Evolutionary conservation across 2,888 invertebrate species (phyloP).

Genomic region (Amaurobius ferox): DNA sequence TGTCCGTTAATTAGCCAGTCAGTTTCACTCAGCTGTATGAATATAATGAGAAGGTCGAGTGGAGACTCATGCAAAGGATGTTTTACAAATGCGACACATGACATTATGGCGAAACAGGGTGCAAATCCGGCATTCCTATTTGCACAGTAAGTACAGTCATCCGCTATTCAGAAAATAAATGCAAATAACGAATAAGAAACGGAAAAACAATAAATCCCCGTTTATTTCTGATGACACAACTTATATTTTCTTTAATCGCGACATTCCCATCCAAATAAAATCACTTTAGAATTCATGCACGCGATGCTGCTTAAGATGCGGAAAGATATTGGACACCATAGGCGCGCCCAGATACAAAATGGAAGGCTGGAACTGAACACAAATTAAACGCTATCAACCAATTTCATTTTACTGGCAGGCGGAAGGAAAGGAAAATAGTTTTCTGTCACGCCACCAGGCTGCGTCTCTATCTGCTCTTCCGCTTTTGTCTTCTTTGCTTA

Average conservation of each 20-base stretch:
- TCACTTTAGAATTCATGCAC: constrained; percentile 24
- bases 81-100: too few relatives aligned
- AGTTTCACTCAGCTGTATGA: too few relatives aligned
- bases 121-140: too few relatives aligned
- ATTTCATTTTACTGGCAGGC: constrained; percentile 32
- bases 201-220: neutral
- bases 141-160: too few relatives aligned
- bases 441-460: constrained; percentile 52
- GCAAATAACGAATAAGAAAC: too few relatives aligned
- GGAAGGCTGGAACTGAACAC: constrained; percentile 19
- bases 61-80: too few relatives aligned
- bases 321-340: constrained; percentile 24
- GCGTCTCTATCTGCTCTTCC: neutral
- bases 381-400: constrained; percentile 27
- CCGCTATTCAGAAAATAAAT: neutral
- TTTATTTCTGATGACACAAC: neutral
- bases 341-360: constrained; percentile 26
- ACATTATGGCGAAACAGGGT: too few relatives aligned
- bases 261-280: constrained; percentile 8
- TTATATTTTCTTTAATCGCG: constrained; percentile 25
- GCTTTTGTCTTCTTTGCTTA: constrained; percentile 21
- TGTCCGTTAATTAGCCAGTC: too few relatives aligned
- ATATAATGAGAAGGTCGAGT: too few relatives aligned
- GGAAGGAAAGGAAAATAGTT: constrained; percentile 51
- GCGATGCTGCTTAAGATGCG: constrained; percentile 10